Conservation (phyloP, 2,888 invertebrate species). For the Mythimna loreyi region DNA sequence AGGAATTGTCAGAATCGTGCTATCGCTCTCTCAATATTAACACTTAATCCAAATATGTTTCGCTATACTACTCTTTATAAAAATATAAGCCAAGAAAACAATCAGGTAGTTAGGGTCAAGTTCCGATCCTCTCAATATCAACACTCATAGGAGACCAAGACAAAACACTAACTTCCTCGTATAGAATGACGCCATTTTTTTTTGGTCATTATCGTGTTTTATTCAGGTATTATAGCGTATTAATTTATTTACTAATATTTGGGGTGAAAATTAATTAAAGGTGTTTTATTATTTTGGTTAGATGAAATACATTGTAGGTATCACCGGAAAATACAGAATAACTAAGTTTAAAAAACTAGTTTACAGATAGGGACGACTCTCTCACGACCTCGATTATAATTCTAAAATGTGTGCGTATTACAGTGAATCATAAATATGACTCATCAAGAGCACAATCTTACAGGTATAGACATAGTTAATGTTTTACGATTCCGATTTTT, state of each 20-base stretch:
- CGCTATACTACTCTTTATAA: too few relatives aligned
- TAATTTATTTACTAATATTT: background rate
- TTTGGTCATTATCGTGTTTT: background rate
- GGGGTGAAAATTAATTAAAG: background rate
- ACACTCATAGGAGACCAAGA: background rate
- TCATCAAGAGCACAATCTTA: background rate
- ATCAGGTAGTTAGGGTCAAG: background rate
- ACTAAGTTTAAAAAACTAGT: slow-evolving; percentile 8
- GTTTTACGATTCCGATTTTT: background rate
- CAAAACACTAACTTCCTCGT: background rate
- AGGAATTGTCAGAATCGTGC: too few relatives aligned
- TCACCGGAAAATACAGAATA: background rate
- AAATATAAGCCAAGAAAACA: too few relatives aligned
- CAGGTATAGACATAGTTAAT: background rate
- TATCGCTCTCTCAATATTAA: too few relatives aligned
- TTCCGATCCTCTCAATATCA: background rate
- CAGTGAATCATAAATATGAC: background rate
- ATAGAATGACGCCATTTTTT: background rate
- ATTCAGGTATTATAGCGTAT: background rate
- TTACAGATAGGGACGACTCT: background rate
- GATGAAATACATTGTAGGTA: too few relatives aligned
- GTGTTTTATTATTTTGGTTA: background rate
- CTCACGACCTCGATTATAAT: background rate
- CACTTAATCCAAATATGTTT: too few relatives aligned
- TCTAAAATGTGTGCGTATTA: slow-evolving; percentile 2